These are phyloP conservation scores for Macaca nemestrina DNA, from an alignment of 2,113 vertebrate species.

Conservation along the genomic window DNA sequence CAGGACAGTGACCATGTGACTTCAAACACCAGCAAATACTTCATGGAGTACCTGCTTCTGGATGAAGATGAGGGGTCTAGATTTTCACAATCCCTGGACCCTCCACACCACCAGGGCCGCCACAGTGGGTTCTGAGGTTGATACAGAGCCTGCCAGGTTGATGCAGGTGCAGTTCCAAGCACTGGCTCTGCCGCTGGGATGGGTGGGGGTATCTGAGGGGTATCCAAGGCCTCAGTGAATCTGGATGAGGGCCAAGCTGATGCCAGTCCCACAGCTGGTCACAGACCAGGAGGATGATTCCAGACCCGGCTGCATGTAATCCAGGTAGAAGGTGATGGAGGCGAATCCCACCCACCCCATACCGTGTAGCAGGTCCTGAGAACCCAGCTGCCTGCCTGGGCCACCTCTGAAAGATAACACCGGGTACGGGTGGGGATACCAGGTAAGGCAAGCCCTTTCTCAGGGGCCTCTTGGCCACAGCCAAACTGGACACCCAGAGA, in stretches of 20 bases:
- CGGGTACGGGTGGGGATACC: rapidly evolving
- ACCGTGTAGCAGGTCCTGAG: neutral
- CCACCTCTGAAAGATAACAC: neutral
- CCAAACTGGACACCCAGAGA: neutral
- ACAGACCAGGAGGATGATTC: no score
- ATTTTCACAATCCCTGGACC: neutral
- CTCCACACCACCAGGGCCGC: neutral
- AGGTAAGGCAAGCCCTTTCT: neutral
- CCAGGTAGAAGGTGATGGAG: neutral
- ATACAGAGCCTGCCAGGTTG: neutral
- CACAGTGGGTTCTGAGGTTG: neutral
- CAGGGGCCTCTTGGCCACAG: neutral
- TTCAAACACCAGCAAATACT: neutral
- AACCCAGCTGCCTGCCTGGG: neutral
- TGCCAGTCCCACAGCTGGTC: neutral
- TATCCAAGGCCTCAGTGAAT: neutral
- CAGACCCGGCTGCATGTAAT: neutral
- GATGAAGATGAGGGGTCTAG: no score
- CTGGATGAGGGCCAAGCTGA: neutral
- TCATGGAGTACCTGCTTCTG: no score
- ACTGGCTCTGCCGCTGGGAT: neutral
- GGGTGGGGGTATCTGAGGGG: rapidly evolving
- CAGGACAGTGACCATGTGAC: neutral
- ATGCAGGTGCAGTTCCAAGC: neutral
- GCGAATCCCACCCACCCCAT: no score